Evolutionary conservation across 2,113 vertebrate species (phyloP).

Genomic region (Gallinago media): DNA sequence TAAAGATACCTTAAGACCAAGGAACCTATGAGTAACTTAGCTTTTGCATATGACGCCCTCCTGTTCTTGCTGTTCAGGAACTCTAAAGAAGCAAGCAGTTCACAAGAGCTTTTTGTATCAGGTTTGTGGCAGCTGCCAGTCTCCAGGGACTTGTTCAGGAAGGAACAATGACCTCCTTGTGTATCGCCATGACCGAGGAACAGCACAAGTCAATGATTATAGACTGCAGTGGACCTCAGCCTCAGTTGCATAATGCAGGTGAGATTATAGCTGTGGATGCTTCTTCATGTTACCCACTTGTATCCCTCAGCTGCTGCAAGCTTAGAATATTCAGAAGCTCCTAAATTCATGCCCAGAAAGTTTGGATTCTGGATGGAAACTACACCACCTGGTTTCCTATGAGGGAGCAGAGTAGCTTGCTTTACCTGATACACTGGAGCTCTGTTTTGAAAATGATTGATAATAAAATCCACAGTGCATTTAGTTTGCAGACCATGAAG

Average conservation of each 20-base stretch:
- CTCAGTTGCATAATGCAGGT: conserved; percentile 86
- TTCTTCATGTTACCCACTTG: neutral
- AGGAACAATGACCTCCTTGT: conserved; percentile 87
- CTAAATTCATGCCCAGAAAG: neutral
- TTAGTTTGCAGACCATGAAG: neutral
- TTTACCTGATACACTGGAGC: neutral
- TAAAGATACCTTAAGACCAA: conserved; percentile 69
- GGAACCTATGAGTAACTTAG: neutral
- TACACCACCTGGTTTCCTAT: neutral
- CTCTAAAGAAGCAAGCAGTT: neutral
- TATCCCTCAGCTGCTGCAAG: neutral
- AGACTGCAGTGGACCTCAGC: conserved; percentile 84
- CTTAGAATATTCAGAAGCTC: neutral
- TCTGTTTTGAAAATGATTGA: neutral
- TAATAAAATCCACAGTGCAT: neutral
- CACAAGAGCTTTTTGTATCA: conserved; percentile 56
- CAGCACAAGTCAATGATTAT: conserved; percentile 80
- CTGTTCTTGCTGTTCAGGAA: neutral
- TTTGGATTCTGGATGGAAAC: neutral
- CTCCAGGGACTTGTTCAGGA: conserved; percentile 93
- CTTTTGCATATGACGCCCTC: neutral
- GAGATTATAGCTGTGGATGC: neutral
- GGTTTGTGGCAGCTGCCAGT: conserved; percentile 94
- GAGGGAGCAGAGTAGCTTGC: neutral
- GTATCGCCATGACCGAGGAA: conserved; percentile 86